phyloP scores from a whole-genome alignment of 2,797 vertebrate species.

The Hippopotamyrus pictus region DNA sequence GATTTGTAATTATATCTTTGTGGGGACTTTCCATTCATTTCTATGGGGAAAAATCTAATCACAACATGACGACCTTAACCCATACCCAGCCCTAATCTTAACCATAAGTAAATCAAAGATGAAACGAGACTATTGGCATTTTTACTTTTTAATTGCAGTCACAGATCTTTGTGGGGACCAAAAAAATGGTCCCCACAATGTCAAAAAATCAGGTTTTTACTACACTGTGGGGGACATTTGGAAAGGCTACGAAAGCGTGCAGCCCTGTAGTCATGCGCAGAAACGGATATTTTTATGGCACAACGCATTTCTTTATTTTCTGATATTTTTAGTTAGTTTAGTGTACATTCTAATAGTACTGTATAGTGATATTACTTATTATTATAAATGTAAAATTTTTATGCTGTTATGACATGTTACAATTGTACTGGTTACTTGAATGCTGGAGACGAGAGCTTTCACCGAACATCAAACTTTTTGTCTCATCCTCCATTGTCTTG shows the following conservation, averaged over 20 bases:
- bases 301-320: background rate
- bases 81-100: background rate
- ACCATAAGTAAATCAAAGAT: background rate
- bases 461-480: background rate
- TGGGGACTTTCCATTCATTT: background rate
- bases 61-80: background rate
- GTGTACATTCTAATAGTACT: background rate
- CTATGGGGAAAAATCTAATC: background rate
- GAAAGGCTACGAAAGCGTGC: background rate
- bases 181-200: background rate
- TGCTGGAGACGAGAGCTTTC: background rate
- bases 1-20: background rate
- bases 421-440: background rate
- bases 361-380: background rate
- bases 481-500: background rate
- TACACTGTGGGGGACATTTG: background rate
- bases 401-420: background rate
- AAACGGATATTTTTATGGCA: background rate
- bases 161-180: background rate
- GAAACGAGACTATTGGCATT: background rate
- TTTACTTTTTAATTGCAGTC: background rate
- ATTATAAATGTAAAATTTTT: background rate
- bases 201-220: background rate
- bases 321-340: background rate
- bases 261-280: background rate